phyloP scores from a whole-genome alignment of 2,888 invertebrate genomes.

The Rambutsinella grinnellia region DNA sequence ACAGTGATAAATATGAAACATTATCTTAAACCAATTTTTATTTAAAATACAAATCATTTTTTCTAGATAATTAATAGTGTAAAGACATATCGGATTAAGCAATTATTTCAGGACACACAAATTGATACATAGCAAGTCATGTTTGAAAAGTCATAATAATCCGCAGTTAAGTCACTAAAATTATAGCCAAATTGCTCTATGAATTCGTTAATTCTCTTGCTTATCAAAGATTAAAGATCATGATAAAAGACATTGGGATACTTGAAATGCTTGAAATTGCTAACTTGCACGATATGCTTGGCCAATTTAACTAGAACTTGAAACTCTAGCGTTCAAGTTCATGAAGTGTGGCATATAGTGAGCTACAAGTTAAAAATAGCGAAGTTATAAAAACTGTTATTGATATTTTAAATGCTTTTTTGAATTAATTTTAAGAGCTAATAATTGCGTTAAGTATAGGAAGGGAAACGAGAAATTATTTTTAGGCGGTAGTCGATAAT shows the following conservation, averaged over 20 bases:
- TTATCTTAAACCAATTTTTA: background rate
- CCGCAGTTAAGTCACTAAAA: background rate
- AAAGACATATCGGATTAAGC: background rate
- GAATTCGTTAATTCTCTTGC: background rate
- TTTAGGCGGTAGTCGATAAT: too few species aligned
- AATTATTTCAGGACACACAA: background rate
- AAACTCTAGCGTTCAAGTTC: slow-evolving; percentile 18
- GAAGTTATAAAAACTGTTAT: too few species aligned
- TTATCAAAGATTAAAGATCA: background rate
- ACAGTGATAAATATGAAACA: background rate
- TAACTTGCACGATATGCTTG: slow-evolving; percentile 3
- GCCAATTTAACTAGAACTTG: slow-evolving; percentile 31
- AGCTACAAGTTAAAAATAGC: too few species aligned
- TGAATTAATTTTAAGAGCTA: too few species aligned
- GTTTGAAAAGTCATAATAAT: background rate
- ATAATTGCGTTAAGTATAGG: too few species aligned
- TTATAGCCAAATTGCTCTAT: too few species aligned
- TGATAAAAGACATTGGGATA: background rate
- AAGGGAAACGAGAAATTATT: too few species aligned
- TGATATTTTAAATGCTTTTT: too few species aligned
- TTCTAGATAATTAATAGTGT: background rate
- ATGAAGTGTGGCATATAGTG: background rate
- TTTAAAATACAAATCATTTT: background rate
- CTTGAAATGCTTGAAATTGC: slow-evolving; percentile 5
- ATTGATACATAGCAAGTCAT: background rate